Conservation (phyloP, 2,113 vertebrate species). For the Trogon surrucura region DNA sequence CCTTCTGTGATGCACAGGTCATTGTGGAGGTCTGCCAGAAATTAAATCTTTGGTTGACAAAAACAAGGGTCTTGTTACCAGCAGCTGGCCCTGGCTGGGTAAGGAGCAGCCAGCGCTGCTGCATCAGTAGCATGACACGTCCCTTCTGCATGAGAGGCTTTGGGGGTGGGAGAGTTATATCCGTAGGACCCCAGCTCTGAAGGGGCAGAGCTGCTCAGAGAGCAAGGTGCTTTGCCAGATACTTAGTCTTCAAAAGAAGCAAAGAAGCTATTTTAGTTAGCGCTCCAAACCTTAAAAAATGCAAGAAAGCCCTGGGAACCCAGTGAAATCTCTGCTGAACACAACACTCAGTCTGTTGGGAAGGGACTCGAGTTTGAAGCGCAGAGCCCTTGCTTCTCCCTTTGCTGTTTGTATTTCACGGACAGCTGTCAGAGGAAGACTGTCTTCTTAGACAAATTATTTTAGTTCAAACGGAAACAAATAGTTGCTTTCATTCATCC, state of each 20-base stretch:
- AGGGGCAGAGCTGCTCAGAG: background rate
- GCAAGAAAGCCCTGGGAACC: background rate
- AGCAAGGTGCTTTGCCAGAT: background rate
- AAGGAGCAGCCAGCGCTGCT: background rate
- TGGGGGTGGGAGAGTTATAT: background rate
- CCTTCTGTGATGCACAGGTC: background rate
- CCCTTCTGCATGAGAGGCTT: background rate
- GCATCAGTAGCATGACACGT: rapidly evolving
- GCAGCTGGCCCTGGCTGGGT: background rate
- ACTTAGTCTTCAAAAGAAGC: background rate
- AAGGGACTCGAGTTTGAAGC: background rate
- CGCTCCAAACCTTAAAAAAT: background rate
- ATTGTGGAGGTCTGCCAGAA: background rate
- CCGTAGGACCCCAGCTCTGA: background rate
- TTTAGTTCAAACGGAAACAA: background rate
- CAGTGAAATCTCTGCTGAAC: background rate
- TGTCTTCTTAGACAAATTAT: background rate
- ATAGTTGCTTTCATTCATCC: background rate
- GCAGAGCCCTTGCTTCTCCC: background rate
- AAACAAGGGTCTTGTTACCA: background rate
- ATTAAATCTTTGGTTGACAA: background rate
- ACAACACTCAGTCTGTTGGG: background rate
- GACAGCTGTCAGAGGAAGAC: background rate
- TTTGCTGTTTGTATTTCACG: background rate
- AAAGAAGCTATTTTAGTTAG: background rate